These are phyloP conservation scores for Pseudomyrmex flavicornis DNA, from an alignment of 1,140 invertebrate genomes.

Conservation along the genomic window DNA sequence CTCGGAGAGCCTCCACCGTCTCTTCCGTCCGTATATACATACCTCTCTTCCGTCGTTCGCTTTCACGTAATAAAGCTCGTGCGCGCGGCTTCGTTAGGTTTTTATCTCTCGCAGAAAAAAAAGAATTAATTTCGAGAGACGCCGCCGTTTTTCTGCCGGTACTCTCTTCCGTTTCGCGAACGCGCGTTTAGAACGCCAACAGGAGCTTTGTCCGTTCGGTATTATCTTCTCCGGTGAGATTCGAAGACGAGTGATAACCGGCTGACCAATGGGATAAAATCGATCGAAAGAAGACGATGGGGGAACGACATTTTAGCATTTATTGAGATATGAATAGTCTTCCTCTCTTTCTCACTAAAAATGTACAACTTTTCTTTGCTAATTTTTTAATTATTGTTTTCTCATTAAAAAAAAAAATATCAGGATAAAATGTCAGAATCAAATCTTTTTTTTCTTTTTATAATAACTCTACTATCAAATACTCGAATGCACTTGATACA, in stretches of 20 bases:
- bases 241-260: constrained; percentile 44
- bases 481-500: no score
- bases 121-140: constrained; percentile 79
- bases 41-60: constrained; percentile 72
- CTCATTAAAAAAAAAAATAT: no score
- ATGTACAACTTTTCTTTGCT: no score
- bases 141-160: constrained; percentile 68
- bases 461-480: no score
- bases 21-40: constrained; percentile 49
- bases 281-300: constrained; percentile 11
- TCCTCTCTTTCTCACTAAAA: neutral
- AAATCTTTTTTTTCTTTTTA: no score
- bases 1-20: constrained; percentile 58
- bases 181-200: constrained; percentile 47
- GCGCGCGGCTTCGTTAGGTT: constrained; percentile 79
- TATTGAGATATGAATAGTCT: constrained; percentile 7
- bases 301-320: no score
- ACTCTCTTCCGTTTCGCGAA: constrained; percentile 56
- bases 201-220: constrained; percentile 55
- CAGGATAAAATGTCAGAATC: no score
- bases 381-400: no score
- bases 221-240: constrained; percentile 56
- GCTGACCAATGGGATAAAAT: constrained; percentile 37
- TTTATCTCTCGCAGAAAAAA: constrained; percentile 75
- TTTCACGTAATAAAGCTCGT: constrained; percentile 78